These are phyloP conservation scores for Dipodomys stephensi DNA, from an alignment of 2,113 vertebrate species.

Conservation along the genomic window DNA sequence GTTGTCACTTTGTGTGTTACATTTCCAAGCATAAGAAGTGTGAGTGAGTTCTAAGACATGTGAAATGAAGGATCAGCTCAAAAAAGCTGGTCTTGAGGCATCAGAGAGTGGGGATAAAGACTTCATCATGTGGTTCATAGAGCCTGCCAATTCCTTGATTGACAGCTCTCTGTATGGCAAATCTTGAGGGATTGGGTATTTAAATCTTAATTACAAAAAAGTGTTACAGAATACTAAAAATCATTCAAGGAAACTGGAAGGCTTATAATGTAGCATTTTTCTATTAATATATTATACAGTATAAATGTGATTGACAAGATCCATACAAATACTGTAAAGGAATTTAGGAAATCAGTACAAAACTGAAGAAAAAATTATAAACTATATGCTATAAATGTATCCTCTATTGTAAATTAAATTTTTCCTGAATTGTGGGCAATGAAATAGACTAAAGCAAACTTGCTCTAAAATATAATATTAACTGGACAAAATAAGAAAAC, in stretches of 20 bases:
- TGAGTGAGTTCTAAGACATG: conserved; percentile 85
- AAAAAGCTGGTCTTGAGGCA: conserved; percentile 83
- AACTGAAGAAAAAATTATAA: conserved; percentile 73
- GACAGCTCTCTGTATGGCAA: conserved; percentile 88
- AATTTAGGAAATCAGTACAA: conserved; percentile 74
- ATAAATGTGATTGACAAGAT: conserved; percentile 79
- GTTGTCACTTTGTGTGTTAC: conserved; percentile 84
- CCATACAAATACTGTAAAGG: conserved; percentile 73
- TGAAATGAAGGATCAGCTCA: conserved; percentile 83
- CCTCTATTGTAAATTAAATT: conserved; percentile 73
- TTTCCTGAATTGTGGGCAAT: conserved; percentile 44
- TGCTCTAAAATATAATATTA: conserved; percentile 51
- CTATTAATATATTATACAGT: conserved; percentile 79
- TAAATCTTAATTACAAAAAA: conserved; percentile 93
- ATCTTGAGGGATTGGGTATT: conserved; percentile 89
- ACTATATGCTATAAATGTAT: conserved; percentile 65
- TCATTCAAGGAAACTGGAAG: conserved; percentile 82
- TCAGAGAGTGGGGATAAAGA: conserved; percentile 79
- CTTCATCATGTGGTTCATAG: conserved; percentile 73
- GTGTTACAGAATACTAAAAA: conserved; percentile 84
- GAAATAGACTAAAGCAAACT: conserved; percentile 66
- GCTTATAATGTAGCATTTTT: conserved; percentile 66
- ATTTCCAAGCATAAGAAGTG: conserved; percentile 84
- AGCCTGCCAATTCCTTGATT: conserved; percentile 86
- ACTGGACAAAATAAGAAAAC: conserved; percentile 52